Percentiles rank a stretch among this genome's conserved stretches.
These are phyloP conservation scores for Harlomillsia oculata DNA, from an alignment of 1,140 invertebrate genomes.

Conservation along the genomic window DNA sequence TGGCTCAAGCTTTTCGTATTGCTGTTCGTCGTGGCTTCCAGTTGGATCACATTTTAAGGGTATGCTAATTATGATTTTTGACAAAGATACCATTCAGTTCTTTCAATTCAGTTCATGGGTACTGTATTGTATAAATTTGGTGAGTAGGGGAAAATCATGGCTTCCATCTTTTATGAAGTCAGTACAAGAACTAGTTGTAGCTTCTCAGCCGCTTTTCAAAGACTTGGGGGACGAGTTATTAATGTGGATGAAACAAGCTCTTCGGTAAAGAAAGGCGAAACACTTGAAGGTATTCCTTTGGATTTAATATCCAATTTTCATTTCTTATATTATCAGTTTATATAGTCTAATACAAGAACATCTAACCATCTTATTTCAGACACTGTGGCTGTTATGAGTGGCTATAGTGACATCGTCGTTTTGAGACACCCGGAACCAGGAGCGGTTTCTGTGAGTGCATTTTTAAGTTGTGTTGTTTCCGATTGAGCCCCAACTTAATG, in stretches of 20 bases:
- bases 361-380: slow-evolving; percentile 54
- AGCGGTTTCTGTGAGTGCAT: slow-evolving; percentile 67
- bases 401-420: slow-evolving; percentile 85
- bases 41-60: slow-evolving; percentile 74
- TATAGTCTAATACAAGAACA: too few relatives aligned
- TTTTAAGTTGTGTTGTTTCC: too few relatives aligned
- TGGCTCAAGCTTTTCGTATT: slow-evolving; percentile 76
- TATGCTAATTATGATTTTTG: slow-evolving; percentile 37
- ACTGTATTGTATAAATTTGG: slow-evolving; percentile 8
- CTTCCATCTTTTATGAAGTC: slow-evolving; percentile 93
- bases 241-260: slow-evolving; percentile 79
- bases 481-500: too few relatives aligned
- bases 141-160: slow-evolving; percentile 78
- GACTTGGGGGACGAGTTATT: slow-evolving; percentile 84
- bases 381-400: slow-evolving; percentile 71
- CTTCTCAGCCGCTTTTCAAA: slow-evolving; percentile 90
- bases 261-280: slow-evolving; percentile 94
- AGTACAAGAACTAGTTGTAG: slow-evolving; percentile 93
- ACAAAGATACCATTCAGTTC: neutral
- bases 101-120: neutral
- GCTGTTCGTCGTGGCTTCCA: slow-evolving; percentile 70
- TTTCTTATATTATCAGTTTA: neutral
- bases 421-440: slow-evolving; percentile 84
- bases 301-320: neutral
- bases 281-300: slow-evolving; percentile 58